Evolutionary conservation across 2,888 invertebrate species (phyloP).

Genomic region (Metellina segmentata): DNA sequence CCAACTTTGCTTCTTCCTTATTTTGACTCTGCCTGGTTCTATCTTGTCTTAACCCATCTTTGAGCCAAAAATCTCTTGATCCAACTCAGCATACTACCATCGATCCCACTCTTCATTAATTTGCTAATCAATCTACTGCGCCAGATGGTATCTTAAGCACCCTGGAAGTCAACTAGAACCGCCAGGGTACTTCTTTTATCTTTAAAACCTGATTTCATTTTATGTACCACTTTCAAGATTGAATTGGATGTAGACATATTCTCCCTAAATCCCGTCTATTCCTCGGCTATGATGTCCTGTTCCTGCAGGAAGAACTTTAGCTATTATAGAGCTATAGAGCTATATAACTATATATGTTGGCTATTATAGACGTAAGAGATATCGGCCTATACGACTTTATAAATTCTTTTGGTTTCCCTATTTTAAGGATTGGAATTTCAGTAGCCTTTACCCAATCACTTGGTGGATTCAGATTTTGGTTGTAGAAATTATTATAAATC

Average conservation of each 20-base stretch:
- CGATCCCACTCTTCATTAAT: background rate
- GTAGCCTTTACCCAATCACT: too few species aligned
- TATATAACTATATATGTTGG: too few species aligned
- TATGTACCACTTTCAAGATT: conserved; percentile 18
- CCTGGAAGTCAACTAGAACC: background rate
- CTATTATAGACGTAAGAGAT: too few species aligned
- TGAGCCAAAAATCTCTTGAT: conserved; percentile 11
- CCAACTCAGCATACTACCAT: conserved; percentile 17
- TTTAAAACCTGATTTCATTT: conserved; percentile 22
- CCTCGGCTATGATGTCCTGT: too few species aligned
- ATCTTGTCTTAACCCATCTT: conserved; percentile 15
- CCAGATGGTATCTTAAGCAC: background rate
- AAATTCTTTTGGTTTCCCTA: too few species aligned
- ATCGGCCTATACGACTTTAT: too few species aligned
- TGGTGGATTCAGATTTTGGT: too few species aligned
- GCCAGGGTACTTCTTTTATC: background rate
- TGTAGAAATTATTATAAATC: too few species aligned
- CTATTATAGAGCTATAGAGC: too few species aligned
- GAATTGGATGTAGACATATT: conserved; percentile 16
- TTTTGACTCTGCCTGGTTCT: background rate
- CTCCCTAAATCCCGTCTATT: background rate
- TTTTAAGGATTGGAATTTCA: too few species aligned
- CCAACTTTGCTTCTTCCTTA: conserved; percentile 7
- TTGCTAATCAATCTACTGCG: background rate
- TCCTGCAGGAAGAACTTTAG: too few species aligned